Evolutionary conservation across 2,797 vertebrate genomes (phyloP).

Genomic region (Natrix natrix): DNA sequence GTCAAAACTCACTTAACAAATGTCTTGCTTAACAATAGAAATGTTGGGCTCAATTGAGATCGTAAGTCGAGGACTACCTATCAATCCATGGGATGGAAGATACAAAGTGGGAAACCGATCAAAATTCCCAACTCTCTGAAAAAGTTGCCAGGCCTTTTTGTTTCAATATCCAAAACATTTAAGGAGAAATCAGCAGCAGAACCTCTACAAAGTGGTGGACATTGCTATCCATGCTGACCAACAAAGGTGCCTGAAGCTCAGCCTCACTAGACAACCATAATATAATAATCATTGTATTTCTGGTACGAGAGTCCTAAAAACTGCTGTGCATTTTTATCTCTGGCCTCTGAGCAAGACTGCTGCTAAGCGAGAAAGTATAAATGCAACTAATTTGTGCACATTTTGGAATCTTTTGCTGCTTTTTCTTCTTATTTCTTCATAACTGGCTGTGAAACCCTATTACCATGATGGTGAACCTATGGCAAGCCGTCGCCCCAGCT

Average conservation of each 20-base stretch:
- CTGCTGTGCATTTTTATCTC: not conserved
- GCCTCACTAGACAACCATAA: not conserved
- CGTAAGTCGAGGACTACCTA: not conserved
- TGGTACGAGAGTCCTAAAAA: not conserved
- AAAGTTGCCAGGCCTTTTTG: not conserved
- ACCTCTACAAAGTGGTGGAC: not conserved
- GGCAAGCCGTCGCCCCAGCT: too few relatives aligned
- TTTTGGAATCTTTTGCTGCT: not conserved
- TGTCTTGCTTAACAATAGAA: not conserved
- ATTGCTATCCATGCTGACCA: too few relatives aligned
- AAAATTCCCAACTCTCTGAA: not conserved
- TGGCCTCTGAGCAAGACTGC: not conserved
- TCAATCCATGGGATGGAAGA: not conserved
- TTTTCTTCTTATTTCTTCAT: not conserved
- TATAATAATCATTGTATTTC: not conserved
- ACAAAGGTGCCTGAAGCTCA: not conserved
- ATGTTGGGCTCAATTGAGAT: not conserved
- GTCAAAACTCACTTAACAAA: not conserved
- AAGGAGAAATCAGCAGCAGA: not conserved
- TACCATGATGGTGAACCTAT: too few relatives aligned
- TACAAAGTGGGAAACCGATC: not conserved
- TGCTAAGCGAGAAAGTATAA: not conserved
- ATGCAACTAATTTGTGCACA: not conserved
- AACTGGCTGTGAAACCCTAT: not conserved
- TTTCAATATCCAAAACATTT: not conserved